Percentiles rank a stretch among this genome's conserved stretches.
phyloP scores from a whole-genome alignment of 1,140 invertebrate genomes.

The Penaeus japonicus region DNA sequence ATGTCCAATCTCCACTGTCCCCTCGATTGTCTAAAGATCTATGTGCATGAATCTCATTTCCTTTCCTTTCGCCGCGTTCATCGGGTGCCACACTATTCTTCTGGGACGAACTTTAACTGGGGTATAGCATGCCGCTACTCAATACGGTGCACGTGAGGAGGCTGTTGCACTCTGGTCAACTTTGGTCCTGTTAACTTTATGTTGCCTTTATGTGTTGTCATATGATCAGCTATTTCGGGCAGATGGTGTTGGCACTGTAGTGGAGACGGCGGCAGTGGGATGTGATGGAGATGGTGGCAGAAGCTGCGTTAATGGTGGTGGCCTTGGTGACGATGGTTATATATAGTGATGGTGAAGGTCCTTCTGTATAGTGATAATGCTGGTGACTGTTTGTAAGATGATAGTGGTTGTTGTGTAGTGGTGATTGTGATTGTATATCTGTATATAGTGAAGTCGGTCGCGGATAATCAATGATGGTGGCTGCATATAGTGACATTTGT shows the following conservation, averaged over 20 bases:
- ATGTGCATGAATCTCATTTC: too few species aligned
- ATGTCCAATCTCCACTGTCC: too few species aligned
- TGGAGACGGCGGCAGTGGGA: neutral
- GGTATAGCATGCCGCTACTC: too few species aligned
- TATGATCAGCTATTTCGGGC: slow-evolving; percentile 36
- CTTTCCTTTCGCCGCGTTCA: too few species aligned
- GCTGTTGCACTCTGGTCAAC: neutral
- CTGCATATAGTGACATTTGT: too few species aligned
- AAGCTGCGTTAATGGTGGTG: neutral
- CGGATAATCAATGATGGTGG: too few species aligned
- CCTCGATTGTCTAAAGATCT: too few species aligned
- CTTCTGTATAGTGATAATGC: neutral
- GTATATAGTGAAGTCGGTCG: too few species aligned
- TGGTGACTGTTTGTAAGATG: neutral
- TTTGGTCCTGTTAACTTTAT: slow-evolving; percentile 20
- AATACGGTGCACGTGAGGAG: too few species aligned
- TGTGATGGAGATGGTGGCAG: slow-evolving; percentile 13
- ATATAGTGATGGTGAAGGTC: neutral
- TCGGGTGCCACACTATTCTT: too few species aligned
- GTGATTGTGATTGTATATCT: too few species aligned
- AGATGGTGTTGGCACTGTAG: slow-evolving; percentile 8
- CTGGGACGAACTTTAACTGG: too few species aligned
- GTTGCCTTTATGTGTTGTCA: neutral
- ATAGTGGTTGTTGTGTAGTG: neutral
- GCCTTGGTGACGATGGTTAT: neutral